phyloP scores from a whole-genome alignment of 2,797 vertebrate species.

The Danio albolineatus region DNA sequence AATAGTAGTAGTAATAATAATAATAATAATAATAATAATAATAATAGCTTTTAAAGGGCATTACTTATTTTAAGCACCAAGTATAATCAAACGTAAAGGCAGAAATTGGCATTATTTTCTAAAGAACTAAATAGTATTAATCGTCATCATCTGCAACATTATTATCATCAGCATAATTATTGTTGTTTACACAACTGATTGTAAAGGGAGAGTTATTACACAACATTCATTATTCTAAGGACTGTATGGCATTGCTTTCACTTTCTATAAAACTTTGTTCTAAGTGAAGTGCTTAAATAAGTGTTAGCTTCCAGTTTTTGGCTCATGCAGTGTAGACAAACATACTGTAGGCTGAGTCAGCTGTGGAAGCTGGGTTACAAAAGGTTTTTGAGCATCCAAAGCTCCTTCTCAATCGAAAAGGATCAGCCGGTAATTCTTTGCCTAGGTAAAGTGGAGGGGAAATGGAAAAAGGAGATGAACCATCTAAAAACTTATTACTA shows the following conservation, averaged over 20 bases:
- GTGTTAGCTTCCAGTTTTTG: constrained; percentile 17
- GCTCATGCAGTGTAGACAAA: constrained; percentile 37
- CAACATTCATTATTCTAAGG: constrained; percentile 15
- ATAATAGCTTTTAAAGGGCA: no score
- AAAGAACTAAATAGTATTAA: no score
- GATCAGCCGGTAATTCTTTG: constrained; percentile 11
- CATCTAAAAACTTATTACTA: constrained; percentile 18
- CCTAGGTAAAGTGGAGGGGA: background rate
- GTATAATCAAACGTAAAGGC: no score
- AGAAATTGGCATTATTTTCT: no score
- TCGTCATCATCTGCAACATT: no score
- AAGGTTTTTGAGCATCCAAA: constrained; percentile 23
- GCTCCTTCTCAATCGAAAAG: constrained; percentile 17
- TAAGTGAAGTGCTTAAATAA: background rate
- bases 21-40: no score
- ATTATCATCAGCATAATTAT: background rate
- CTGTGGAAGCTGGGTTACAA: constrained; percentile 22
- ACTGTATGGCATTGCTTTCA: background rate
- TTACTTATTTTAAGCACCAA: no score
- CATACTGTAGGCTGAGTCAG: constrained; percentile 24
- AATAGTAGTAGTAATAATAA: no score
- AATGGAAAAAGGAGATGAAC: constrained; percentile 14
- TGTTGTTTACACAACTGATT: constrained; percentile 5
- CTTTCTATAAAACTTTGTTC: constrained; percentile 32
- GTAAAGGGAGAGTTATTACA: constrained; percentile 26